Evolutionary conservation across 2,888 invertebrate genomes (phyloP).

Genomic region (Erebia aethiops): DNA sequence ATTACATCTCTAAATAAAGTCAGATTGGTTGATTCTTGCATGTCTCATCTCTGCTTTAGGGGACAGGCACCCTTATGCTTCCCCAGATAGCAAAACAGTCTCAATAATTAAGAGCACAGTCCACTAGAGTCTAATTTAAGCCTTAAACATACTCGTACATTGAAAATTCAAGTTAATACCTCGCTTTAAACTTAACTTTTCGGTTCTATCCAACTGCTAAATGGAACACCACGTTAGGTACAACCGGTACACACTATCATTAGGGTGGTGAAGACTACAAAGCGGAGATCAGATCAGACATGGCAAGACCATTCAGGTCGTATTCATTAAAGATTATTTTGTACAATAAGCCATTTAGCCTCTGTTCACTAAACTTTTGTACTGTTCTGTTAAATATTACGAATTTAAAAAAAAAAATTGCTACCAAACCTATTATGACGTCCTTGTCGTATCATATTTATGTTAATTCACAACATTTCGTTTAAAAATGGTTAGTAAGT

Average conservation of each 20-base stretch:
- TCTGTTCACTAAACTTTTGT: constrained; percentile 52
- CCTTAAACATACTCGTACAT: constrained; percentile 8
- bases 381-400: constrained; percentile 64
- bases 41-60: too few relatives aligned
- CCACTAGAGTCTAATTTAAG: constrained; percentile 14
- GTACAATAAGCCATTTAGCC: constrained; percentile 68
- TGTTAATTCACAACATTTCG: too few relatives aligned
- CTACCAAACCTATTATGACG: too few relatives aligned
- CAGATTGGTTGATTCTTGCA: too few relatives aligned
- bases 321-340: constrained; percentile 60
- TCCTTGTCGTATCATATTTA: too few relatives aligned
- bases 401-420: constrained; percentile 38
- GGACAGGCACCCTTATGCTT: too few relatives aligned
- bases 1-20: too few relatives aligned
- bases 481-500: too few relatives aligned
- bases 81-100: background rate
- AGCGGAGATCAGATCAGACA: constrained; percentile 77
- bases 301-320: constrained; percentile 70
- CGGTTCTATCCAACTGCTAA: constrained; percentile 56
- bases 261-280: constrained; percentile 58
- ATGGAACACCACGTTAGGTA: constrained; percentile 57
- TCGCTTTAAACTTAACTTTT: constrained; percentile 23
- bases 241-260: constrained; percentile 43
- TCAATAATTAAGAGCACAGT: background rate
- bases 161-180: constrained; percentile 2